These are phyloP conservation scores for Poeciliopsis presidionis DNA, from an alignment of 2,797 vertebrate genomes.

Conservation along the genomic window DNA sequence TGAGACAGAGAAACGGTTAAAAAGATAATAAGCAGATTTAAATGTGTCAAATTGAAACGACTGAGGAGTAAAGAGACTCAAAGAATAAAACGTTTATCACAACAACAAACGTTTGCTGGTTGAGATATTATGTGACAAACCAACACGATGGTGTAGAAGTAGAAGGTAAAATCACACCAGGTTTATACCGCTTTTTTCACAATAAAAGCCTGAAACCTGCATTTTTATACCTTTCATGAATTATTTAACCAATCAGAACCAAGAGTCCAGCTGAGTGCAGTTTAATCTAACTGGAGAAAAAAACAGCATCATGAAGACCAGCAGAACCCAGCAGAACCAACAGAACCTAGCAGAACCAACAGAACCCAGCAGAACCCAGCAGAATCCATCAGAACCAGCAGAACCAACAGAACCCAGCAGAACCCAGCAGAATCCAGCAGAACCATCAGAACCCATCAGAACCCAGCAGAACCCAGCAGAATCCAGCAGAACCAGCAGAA, in stretches of 20 bases:
- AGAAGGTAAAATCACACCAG: background rate
- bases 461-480: too few relatives aligned
- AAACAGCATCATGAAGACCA: background rate
- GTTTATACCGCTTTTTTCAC: background rate
- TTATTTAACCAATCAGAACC: too few relatives aligned
- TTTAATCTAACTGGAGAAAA: background rate
- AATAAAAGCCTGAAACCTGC: background rate
- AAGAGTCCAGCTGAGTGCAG: background rate
- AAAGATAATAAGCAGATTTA: conserved; percentile 34
- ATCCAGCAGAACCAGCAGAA: too few relatives aligned
- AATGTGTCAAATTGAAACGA: conserved; percentile 32
- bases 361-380: too few relatives aligned
- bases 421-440: too few relatives aligned
- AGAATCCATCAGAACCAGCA: too few relatives aligned
- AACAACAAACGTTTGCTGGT: background rate
- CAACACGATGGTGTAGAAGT: background rate
- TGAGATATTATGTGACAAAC: background rate
- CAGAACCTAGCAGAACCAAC: too few relatives aligned
- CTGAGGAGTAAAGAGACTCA: background rate
- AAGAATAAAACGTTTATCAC: background rate
- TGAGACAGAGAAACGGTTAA: conserved; percentile 9
- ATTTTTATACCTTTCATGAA: background rate
- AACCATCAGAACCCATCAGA: too few relatives aligned
- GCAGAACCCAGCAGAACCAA: background rate
- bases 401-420: too few relatives aligned